Conservation (phyloP, 2,888 invertebrate species). For the Cryptophagus acutangulus region DNA sequence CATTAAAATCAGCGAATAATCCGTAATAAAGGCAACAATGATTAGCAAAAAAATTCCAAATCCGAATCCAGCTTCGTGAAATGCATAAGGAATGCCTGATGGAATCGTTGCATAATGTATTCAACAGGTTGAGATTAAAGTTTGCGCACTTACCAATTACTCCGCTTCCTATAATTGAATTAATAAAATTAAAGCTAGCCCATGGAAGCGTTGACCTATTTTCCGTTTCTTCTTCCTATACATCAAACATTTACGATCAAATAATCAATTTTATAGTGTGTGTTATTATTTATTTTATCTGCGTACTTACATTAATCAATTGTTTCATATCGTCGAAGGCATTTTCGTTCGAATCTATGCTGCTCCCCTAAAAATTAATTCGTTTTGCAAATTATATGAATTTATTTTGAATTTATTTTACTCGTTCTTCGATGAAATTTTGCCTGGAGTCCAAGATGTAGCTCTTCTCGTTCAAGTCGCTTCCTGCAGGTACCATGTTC, state of each 20-base stretch:
- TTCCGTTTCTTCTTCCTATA: conserved; percentile 52
- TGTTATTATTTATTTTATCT: not conserved
- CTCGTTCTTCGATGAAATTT: conserved; percentile 42
- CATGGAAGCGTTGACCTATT: conserved; percentile 64
- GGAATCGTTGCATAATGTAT: not conserved
- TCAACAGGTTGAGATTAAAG: not conserved
- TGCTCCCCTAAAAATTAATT: conserved; percentile 52
- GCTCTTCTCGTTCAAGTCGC: conserved; percentile 39
- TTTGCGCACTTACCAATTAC: conserved; percentile 62
- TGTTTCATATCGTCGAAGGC: conserved; percentile 63
- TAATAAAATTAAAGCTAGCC: conserved; percentile 83
- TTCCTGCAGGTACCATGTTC: conserved; percentile 23
- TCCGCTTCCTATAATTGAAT: conserved; percentile 82
- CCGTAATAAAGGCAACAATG: conserved; percentile 70
- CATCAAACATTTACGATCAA: conserved; percentile 10
- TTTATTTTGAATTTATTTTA: conserved; percentile 24
- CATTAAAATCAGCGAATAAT: conserved; percentile 76
- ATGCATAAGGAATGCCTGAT: conserved; percentile 70
- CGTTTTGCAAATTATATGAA: not conserved
- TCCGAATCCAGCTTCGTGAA: conserved; percentile 75
- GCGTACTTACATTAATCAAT: conserved; percentile 57
- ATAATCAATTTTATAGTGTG: conserved; percentile 4
- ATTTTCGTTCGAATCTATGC: conserved; percentile 58
- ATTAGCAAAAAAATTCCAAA: conserved; percentile 66
- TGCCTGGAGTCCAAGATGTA: conserved; percentile 40